Base-by-base conservation (phyloP, 2,888 invertebrate genomes). In the Antheraea yamamai region DNA sequence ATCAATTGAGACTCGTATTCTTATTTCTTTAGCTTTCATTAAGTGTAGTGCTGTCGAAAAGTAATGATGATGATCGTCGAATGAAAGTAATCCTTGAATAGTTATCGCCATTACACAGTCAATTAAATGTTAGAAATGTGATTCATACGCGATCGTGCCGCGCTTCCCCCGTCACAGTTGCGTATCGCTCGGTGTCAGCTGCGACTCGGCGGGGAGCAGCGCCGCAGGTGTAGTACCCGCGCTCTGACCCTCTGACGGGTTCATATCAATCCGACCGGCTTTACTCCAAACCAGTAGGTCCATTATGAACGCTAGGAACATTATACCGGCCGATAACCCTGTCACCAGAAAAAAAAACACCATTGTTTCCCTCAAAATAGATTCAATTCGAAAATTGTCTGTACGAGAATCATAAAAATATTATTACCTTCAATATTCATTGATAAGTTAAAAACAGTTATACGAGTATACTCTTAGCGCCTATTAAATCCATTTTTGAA, bases 231-330 rank as follows among this genome's bases (percentile, higher is more conserved):
- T 73, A 47, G 78, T 1, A 47, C 47, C 75, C 76, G 64, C 81
- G 78, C 74, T 80, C 77, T 26, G 79, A 74, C 78, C 79, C 80
- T 91, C 93, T 47, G 91, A 94, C 0, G 96, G 96, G 83, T 96
- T 96, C 90, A 96, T 96, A 86, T 96, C 96, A 83, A 98, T 98
- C 85, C 97, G 97, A 75, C 97, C 97, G 70, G 98, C 98, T 90
- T 98, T 97, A 87, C 97, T 97, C 97, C 98, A 98, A 51, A 98
- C 98, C 74, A 98, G 95, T 83, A 98, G 89, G 93, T 98, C 98
- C 92, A 98, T 97, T 81, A 98, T 95, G 90, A 98, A 98, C 76
- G 98, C 98, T 76, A 98, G 95, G 85, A 98, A 96, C 96, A 98
- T 96, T 78, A 98, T 96, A 51, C 96, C 96, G 74, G 98, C 97